Evolutionary conservation across 2,888 invertebrate species (phyloP).

Genomic region (Clistopyga incitator): DNA sequence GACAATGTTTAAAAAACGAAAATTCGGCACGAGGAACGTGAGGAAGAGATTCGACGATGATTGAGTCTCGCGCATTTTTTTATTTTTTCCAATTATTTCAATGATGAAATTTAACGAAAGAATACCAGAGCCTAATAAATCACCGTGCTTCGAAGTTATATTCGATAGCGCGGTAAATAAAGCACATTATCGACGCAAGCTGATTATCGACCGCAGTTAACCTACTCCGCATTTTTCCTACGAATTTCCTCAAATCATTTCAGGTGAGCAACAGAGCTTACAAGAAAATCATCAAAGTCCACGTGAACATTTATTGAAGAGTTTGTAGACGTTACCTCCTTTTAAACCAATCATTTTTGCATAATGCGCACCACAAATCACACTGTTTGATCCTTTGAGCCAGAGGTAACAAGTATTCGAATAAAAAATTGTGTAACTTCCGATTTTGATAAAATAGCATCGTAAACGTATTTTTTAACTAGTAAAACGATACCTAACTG

Average conservation of each 20-base stretch:
- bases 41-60: slow-evolving; percentile 89
- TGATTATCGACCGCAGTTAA: background rate
- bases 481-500: background rate
- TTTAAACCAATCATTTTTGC: background rate
- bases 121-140: slow-evolving; percentile 29
- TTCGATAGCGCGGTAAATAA: slow-evolving; percentile 31
- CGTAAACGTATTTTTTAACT: background rate
- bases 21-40: slow-evolving; percentile 88
- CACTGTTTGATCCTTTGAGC: background rate
- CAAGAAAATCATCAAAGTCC: background rate
- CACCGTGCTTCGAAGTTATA: slow-evolving; percentile 35
- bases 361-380: background rate
- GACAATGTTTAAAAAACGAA: slow-evolving; percentile 89
- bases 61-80: slow-evolving; percentile 75
- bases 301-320: background rate
- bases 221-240: background rate
- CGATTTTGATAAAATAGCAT: background rate
- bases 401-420: background rate
- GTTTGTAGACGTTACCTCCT: background rate
- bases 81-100: slow-evolving; percentile 7
- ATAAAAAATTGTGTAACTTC: background rate
- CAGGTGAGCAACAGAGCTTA: background rate
- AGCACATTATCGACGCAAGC: background rate
- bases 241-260: background rate
- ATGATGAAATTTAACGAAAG: background rate